A percentile compares a stretch with the other conserved stretches of the same genome.
Evolutionary conservation across 2,113 vertebrate species (phyloP).

Genomic region (Arvicanthis niloticus): DNA sequence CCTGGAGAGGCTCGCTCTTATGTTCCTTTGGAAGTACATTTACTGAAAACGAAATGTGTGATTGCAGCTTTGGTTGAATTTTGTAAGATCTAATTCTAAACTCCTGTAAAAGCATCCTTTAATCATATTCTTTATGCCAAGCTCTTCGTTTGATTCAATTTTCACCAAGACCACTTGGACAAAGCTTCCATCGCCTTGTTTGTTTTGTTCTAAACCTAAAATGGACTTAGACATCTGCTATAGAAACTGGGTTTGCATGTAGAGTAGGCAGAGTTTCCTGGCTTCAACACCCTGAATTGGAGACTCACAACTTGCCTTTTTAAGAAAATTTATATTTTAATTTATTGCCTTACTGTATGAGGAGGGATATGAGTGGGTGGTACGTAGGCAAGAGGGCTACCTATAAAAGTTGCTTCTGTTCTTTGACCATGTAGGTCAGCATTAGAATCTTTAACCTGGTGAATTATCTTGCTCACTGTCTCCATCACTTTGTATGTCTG

Average conservation of each 20-base stretch:
- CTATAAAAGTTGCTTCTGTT: not conserved
- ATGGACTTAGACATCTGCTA: not conserved
- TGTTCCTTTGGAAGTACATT: not conserved
- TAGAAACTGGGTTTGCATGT: not conserved
- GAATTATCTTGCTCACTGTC: not conserved
- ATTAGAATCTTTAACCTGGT: not conserved
- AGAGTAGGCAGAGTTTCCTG: not conserved
- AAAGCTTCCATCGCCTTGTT: not conserved
- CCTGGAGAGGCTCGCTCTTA: not conserved
- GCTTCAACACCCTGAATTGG: not conserved
- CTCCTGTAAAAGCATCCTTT: not conserved
- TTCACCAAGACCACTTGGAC: not conserved
- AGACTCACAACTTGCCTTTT: not conserved
- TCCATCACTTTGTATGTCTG: not conserved
- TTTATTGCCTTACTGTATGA: not conserved
- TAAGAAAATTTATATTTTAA: not conserved
- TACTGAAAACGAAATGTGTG: not conserved
- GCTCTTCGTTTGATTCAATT: slow-evolving; percentile 6
- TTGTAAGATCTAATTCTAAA: slow-evolving; percentile 24
- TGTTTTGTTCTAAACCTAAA: slow-evolving; percentile 22
- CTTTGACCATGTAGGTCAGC: not conserved
- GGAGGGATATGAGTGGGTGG: not conserved
- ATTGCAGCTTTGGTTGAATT: not conserved
- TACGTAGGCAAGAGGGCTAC: no score
- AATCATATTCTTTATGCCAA: slow-evolving; percentile 24